These are phyloP conservation scores for Litocranius walleri DNA, from an alignment of 2,113 vertebrate genomes.

Conservation along the genomic window DNA sequence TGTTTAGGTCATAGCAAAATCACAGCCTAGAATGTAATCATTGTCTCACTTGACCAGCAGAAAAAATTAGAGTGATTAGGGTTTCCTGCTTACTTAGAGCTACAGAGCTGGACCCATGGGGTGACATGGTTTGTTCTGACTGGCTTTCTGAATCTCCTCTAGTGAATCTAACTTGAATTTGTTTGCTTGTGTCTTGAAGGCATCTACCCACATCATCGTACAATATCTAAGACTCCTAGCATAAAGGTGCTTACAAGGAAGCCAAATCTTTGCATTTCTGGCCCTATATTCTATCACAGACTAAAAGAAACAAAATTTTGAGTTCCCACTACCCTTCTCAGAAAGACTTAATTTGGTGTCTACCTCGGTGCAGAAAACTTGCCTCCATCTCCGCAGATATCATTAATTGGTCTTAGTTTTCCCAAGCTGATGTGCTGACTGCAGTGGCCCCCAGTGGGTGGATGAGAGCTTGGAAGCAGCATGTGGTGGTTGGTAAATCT, in stretches of 20 bases:
- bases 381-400: not conserved
- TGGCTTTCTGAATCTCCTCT: not conserved
- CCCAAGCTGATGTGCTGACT: not conserved
- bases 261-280: not conserved
- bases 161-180: not conserved
- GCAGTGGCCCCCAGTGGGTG: not conserved
- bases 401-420: not conserved
- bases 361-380: not conserved
- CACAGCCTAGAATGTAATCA: not conserved
- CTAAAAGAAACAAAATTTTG: not conserved
- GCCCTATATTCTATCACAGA: not conserved
- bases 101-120: not conserved
- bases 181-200: not conserved
- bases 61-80: not conserved
- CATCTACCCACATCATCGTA: not conserved
- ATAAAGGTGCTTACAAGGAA: not conserved
- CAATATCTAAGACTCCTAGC: not conserved
- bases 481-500: not conserved
- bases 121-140: not conserved
- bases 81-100: not conserved
- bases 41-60: not conserved
- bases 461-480: not conserved
- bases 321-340: not conserved
- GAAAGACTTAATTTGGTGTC: not conserved
- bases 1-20: not conserved